Evolutionary conservation across 1,140 invertebrate species (phyloP), one percentile per base, ranked within the genome.

Genomic region (Drosophila novamexicana): DNA sequence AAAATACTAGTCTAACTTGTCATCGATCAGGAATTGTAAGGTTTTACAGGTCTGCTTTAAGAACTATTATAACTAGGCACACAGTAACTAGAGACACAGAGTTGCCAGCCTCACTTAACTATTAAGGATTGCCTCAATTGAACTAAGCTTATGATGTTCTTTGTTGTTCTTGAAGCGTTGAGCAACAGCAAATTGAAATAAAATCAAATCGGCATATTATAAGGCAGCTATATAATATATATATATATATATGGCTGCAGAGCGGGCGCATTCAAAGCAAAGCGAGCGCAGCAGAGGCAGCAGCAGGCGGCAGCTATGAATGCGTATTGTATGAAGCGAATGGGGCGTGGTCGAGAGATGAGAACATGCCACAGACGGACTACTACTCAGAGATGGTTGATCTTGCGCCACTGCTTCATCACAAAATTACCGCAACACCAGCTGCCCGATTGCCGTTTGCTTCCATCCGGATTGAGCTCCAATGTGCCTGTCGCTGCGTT

Each of bases 391-490:
- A 90, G 81, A 79, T 92, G 89, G 78, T 94, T 93, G 50, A 94
- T 94, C 90, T 94, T 94, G 57, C 93, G 92, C 82, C 94, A 92
- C 70, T 94, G 94, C 76, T 93, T 93, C 81, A 92, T 90, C 45
- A 94, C 93, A 91, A 94, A 94, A 86, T 93, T 94, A 77, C 93
- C 94, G 91, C 94, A 94, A 91, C 94, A 94, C 94, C 94, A 94
- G 54, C 93, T 94, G 53, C 93, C 91, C 50, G 91, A 92, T 58
- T 92, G 90, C 45, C 84, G 61, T 44, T 89, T 90, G 34, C 62
- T 69, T 4, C 77, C 74, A 68, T 81, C 84, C 68, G 80, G 58
- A 65, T 86, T 88, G 0, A 88, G 63, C 10, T 86, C 83, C 49
- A 82, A 7, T 0, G n/a, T 34, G 47, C 12, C 44, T 64, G 1